Evolutionary conservation across 1,140 invertebrate species (phyloP).

Genomic region (Brachionus manjavacas): DNA sequence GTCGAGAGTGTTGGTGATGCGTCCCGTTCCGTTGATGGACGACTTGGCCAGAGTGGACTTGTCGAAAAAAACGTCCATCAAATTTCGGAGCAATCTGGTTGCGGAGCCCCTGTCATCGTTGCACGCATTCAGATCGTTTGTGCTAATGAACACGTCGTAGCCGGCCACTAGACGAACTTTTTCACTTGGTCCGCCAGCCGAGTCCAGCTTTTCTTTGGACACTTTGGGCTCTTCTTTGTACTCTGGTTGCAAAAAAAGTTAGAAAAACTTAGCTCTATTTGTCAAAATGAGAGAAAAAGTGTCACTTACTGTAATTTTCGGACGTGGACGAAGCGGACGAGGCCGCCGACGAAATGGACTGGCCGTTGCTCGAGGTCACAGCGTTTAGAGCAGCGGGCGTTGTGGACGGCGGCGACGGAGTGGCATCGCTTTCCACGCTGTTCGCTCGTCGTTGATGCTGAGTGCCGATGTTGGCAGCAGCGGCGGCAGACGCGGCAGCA

Average conservation of each 20-base stretch:
- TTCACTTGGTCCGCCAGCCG: not conserved
- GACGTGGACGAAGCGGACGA: conserved; percentile 26
- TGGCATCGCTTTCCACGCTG: conserved; percentile 39
- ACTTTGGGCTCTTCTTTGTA: conserved; percentile 37
- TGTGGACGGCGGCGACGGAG: conserved; percentile 28
- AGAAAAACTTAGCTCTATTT: too few relatives aligned
- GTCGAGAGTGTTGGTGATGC: conserved; percentile 29
- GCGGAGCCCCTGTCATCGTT: conserved; percentile 36
- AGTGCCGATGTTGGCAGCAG: not conserved
- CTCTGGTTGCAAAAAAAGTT: too few relatives aligned
- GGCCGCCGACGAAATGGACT: conserved; percentile 32
- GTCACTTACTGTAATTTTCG: conserved; percentile 28
- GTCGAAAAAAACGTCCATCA: conserved; percentile 42
- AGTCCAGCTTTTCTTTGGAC: conserved; percentile 29
- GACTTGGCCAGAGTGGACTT: conserved; percentile 38
- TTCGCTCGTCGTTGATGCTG: conserved; percentile 24
- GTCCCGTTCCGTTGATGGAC: conserved; percentile 38
- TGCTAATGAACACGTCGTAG: conserved; percentile 41
- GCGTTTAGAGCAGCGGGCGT: conserved; percentile 23
- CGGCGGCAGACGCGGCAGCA: conserved; percentile 26
- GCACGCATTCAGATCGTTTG: conserved; percentile 34
- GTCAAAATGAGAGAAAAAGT: too few relatives aligned
- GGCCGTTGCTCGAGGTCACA: not conserved
- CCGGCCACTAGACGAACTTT: conserved; percentile 35
- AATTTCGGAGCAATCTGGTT: conserved; percentile 26